Base-by-base conservation (phyloP, 2,888 invertebrate genomes). In the Synergus gifuensis region DNA sequence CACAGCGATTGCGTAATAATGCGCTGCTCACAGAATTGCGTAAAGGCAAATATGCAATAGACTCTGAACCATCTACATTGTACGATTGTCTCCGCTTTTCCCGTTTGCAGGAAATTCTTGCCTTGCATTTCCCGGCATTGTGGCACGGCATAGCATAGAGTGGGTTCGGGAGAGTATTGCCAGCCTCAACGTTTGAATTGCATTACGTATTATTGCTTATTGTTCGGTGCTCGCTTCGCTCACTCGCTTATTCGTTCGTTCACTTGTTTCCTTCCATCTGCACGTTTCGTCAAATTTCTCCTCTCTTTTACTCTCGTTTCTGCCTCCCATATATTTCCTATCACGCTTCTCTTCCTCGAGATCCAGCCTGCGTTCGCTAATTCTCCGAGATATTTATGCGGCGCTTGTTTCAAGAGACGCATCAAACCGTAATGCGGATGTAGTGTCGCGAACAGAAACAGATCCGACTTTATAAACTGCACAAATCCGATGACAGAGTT, bases 161-260 rank as follows among this genome's bases (percentile, higher is more conserved):
- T 42, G 84, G 84, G 85, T 87, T 87, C 88, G 86, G 44, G 79
- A 79, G 84, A 85, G 87, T 90, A 90, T 90, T 90, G 90, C 89
- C 90, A 89, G 88, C 88, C 87, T 87, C 88, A 85, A 86, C 88
- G 88, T 90, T 91, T 90, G 89, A 91, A 91, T 91, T 90, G 90
- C 88, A 91, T 91, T 91, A 91, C 89, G 89, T 89, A 91, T 90
- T 89, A 90, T 90, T 90, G 89, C 91, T 90, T 90, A 90, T 91
- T 91, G 91, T 91, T 90, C 90, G 85, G 83, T 83, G 84, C 85
- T 86, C 86, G 86, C 86, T 84, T 78, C 67, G 49, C 67, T 73
- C 79, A 44, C 84, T 78, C 69, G 44, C 66, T 76, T 78, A 28
- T 69, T 69, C 69, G 42, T 66, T 83, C 79, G 80, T 73, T 83